phyloP scores from a whole-genome alignment of 2,888 invertebrate genomes.

The Unio delphinus region DNA sequence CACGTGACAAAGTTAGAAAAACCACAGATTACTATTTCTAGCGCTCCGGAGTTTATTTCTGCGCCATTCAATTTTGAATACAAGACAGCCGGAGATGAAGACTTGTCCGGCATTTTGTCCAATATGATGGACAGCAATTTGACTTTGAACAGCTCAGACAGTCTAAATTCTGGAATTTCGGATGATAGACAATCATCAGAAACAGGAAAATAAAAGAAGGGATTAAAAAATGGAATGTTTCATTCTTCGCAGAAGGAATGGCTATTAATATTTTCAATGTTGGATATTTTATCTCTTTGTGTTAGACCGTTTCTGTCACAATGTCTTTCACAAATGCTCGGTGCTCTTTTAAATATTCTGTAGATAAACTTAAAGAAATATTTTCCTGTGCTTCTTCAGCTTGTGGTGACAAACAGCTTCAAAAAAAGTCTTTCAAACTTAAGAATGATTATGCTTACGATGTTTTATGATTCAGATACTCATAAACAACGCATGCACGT shows the following conservation, averaged over 20 bases:
- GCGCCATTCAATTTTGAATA: slow-evolving; percentile 34
- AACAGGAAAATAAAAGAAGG: slow-evolving; percentile 15
- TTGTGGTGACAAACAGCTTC: too few relatives aligned
- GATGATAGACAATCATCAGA: slow-evolving; percentile 35
- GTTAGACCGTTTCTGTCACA: too few relatives aligned
- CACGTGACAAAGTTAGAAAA: slow-evolving; percentile 84
- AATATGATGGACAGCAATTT: slow-evolving; percentile 33
- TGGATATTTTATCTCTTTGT: too few relatives aligned
- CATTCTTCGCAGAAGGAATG: too few relatives aligned
- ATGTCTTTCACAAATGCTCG: too few relatives aligned
- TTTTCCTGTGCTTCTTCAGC: too few relatives aligned
- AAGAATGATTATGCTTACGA: slow-evolving; percentile 40
- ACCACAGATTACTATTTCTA: slow-evolving; percentile 26
- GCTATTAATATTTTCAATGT: too few relatives aligned
- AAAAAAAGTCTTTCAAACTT: too few relatives aligned
- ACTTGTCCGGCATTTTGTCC: slow-evolving; percentile 17
- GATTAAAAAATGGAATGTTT: too few relatives aligned
- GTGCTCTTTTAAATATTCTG: too few relatives aligned
- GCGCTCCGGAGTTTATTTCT: slow-evolving; percentile 21
- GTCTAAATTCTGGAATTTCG: slow-evolving; percentile 49
- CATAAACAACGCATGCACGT: background rate
- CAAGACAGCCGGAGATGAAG: slow-evolving; percentile 18
- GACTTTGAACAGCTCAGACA: slow-evolving; percentile 40
- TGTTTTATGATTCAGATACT: background rate
- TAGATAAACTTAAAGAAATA: too few relatives aligned